These are phyloP conservation scores for Lepus europaeus DNA, from an alignment of 2,113 vertebrate species.

Conservation along the genomic window DNA sequence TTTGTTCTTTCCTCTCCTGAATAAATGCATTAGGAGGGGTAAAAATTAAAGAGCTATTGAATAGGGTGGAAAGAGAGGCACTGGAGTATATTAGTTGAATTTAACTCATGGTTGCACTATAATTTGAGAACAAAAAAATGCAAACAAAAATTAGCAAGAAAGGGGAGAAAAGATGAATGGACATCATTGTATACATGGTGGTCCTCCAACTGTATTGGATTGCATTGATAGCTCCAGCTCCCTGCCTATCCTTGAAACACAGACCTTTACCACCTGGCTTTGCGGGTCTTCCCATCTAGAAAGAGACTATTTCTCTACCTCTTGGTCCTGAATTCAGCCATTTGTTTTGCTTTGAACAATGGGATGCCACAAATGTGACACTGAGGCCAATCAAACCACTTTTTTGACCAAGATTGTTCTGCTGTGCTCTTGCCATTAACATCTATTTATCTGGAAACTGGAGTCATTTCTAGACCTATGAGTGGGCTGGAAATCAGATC, in stretches of 20 bases:
- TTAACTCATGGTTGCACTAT: neutral
- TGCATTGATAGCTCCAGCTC: neutral
- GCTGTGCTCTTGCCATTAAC: neutral
- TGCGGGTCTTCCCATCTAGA: neutral
- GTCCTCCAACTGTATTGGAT: neutral
- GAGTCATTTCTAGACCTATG: too few relatives aligned
- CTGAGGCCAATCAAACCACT: neutral
- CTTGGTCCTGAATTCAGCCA: neutral
- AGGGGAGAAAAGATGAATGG: neutral
- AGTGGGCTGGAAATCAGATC: too few relatives aligned
- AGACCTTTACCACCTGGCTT: neutral
- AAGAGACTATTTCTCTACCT: neutral
- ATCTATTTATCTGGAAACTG: too few relatives aligned
- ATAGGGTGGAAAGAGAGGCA: neutral
- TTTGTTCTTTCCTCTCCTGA: neutral
- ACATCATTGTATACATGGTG: neutral
- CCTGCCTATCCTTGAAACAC: neutral
- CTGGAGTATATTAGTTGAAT: neutral
- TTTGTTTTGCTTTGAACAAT: neutral
- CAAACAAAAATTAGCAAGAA: neutral
- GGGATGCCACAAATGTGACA: neutral
- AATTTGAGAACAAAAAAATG: neutral
- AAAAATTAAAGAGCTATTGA: neutral
- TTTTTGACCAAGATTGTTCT: neutral
- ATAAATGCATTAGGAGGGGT: neutral